Evolutionary conservation across 2,797 vertebrate genomes (phyloP).

Genomic region (Danio jaintianensis): DNA sequence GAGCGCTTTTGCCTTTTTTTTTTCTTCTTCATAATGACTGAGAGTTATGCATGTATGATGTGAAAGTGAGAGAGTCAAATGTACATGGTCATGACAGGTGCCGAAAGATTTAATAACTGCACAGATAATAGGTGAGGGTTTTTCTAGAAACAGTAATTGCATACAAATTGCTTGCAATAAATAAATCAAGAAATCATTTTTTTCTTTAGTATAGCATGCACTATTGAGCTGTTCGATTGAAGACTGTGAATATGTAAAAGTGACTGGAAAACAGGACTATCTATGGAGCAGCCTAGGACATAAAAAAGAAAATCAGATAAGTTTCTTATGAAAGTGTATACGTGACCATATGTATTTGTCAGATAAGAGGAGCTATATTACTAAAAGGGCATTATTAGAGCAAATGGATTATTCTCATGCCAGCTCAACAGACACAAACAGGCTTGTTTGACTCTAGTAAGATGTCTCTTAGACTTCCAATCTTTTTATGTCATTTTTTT

Average conservation of each 20-base stretch:
- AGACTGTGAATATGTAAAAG: neutral
- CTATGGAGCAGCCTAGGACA: constrained; percentile 16
- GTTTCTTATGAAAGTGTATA: constrained; percentile 37
- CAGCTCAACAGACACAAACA: neutral
- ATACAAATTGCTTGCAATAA: too few relatives aligned
- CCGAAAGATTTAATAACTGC: neutral
- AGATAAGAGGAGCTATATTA: constrained; percentile 43
- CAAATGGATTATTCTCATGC: constrained; percentile 26
- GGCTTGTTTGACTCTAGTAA: neutral
- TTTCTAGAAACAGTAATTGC: too few relatives aligned
- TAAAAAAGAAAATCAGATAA: constrained; percentile 51
- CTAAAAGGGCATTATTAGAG: constrained; percentile 20
- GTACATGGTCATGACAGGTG: neutral
- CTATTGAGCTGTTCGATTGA: neutral
- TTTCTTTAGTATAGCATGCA: neutral
- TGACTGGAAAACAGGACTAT: constrained; percentile 4
- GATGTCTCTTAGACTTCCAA: too few relatives aligned
- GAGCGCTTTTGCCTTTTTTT: neutral
- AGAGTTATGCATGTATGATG: neutral
- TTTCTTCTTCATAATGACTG: neutral
- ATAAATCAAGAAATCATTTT: too few relatives aligned
- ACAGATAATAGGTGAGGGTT: too few relatives aligned
- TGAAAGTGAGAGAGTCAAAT: neutral
- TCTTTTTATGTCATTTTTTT: too few relatives aligned
- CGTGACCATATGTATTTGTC: constrained; percentile 24